phyloP scores from a whole-genome alignment of 2,888 invertebrate species.

The Camptogramma bilineatum region DNA sequence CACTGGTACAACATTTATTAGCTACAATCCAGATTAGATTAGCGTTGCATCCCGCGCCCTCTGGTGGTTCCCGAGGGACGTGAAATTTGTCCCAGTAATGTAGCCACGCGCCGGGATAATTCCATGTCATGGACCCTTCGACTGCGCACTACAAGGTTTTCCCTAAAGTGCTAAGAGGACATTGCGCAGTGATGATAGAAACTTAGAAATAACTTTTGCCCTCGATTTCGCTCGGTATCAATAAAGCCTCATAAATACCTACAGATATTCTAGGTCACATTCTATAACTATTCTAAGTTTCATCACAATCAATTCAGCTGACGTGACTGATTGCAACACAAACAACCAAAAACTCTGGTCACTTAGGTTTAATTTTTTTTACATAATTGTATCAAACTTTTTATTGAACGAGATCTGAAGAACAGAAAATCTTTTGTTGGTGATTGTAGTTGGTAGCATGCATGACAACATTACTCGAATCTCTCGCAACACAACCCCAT shows the following conservation, averaged over 20 bases:
- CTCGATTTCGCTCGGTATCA: neutral
- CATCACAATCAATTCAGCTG: no score
- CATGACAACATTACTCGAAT: constrained; percentile 76
- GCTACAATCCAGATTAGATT: constrained; percentile 84
- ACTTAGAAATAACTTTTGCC: neutral
- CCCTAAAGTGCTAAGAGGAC: neutral
- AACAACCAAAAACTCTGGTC: no score
- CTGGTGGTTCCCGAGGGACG: constrained; percentile 67
- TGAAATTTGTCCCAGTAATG: constrained; percentile 83
- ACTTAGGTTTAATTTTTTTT: no score
- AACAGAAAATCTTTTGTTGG: neutral
- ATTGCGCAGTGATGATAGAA: constrained; percentile 17
- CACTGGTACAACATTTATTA: constrained; percentile 83
- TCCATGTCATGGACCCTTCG: constrained; percentile 76
- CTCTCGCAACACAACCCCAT: constrained; percentile 76
- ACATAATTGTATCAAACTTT: no score
- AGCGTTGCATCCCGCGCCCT: constrained; percentile 77
- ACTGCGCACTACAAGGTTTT: constrained; percentile 34
- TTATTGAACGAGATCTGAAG: no score
- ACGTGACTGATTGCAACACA: no score
- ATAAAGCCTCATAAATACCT: no score
- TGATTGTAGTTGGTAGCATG: neutral
- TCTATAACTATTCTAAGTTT: no score
- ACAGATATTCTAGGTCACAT: no score
- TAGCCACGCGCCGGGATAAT: constrained; percentile 84